Evolutionary conservation across 2,797 vertebrate genomes (phyloP), one percentile per base, ranked within the genome.

Genomic region (Phoxinus dragarum): DNA sequence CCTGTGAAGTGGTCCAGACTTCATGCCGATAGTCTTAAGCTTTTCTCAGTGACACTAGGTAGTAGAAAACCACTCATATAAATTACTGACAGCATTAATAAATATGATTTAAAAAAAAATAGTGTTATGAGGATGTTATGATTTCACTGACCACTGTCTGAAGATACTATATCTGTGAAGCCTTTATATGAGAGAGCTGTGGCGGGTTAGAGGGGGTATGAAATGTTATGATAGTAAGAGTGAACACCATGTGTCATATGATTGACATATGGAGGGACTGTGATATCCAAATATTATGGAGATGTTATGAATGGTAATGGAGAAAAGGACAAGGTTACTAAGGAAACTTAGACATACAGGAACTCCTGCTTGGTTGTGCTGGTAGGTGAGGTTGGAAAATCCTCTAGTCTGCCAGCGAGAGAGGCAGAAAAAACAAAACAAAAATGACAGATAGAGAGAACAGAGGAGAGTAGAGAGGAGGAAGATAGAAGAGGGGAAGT

Each of bases 331-430:
- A 93, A 84, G 88, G 92, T 89, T 90, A 87, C 83, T 87, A 71
- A 84, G 91, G 87, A 90, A 90, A 69, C 16, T 72, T 80, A 21
- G 38, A 99, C 98, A 96, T 99, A 99, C 98, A 99, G 97, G 97
- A 99, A 99, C 95, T 99, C 98, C 96, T 99, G 98, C 97, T 99
- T 99, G 96, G 97, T 97, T 95, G 97, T 99, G 95, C 98, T 99
- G 96, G 98, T 99, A 95, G 98, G 98, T 97, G 98, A 99, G 93
- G 98, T 99, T 94, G 98, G 98, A 95, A 99, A 99, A 96, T 99
- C 98, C 96, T 99, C 98, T 97, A 99, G 97, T 96, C 98, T 99
- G 96, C 84, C 96, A 91, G 89, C 90, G 87, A 90, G 88, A 91
- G 87, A 75, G 85, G 86, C 89, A 94, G 90, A 96, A 94, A 95